phyloP scores from a whole-genome alignment of 2,888 invertebrate species.

The Temnothorax rugatulus region DNA sequence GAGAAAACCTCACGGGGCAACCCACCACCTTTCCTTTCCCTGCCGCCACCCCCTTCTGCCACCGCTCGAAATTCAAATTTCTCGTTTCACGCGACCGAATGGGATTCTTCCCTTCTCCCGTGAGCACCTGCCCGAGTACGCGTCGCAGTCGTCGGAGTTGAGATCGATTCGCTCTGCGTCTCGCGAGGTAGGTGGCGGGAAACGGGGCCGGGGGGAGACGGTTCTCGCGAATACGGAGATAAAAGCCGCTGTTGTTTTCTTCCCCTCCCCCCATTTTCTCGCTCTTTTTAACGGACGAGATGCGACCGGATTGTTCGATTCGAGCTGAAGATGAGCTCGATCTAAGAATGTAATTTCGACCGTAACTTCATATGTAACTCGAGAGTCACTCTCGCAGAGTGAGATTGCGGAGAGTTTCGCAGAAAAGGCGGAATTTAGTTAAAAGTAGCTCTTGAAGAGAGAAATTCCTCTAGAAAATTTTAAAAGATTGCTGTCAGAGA shows the following conservation, averaged over 20 bases:
- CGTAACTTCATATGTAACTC: conserved; percentile 20
- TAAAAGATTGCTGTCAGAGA: neutral
- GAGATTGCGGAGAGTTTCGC: conserved; percentile 12
- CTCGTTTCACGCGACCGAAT: conserved; percentile 74
- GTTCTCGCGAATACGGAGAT: conserved; percentile 77
- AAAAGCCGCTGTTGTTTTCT: conserved; percentile 43
- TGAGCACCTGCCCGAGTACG: conserved; percentile 66
- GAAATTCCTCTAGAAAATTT: neutral
- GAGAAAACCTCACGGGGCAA: conserved; percentile 69
- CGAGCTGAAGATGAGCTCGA: conserved; percentile 30
- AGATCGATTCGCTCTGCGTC: conserved; percentile 71
- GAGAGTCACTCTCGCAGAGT: neutral
- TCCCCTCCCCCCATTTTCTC: neutral
- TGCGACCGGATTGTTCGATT: conserved; percentile 34
- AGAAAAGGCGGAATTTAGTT: neutral
- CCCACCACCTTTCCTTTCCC: neutral
- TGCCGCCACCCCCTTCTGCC: conserved; percentile 23
- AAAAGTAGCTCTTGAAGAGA: conserved; percentile 3
- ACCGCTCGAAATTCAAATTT: conserved; percentile 74
- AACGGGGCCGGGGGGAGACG: conserved; percentile 72
- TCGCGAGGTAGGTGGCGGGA: conserved; percentile 74
- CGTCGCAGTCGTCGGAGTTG: conserved; percentile 60
- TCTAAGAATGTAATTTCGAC: conserved; percentile 31
- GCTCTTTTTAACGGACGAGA: conserved; percentile 18
- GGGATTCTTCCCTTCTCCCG: conserved; percentile 70